Evolutionary conservation across 2,888 invertebrate genomes (phyloP).

Genomic region (Lasioglossum calceatum): DNA sequence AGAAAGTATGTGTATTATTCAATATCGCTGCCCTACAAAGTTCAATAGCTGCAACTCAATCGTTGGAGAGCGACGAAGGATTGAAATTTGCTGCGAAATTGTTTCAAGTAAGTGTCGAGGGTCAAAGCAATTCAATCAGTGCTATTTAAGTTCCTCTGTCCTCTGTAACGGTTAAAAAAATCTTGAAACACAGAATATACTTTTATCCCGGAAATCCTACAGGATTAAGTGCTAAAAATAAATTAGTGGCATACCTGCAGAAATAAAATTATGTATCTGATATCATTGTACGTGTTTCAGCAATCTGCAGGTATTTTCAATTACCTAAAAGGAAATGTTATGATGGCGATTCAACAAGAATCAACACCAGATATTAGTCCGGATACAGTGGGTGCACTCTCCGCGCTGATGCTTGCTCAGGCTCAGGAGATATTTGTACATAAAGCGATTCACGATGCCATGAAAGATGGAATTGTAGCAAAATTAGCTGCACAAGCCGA

Average conservation of each 20-base stretch:
- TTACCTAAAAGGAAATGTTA: conserved; percentile 92
- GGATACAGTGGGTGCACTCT: conserved; percentile 94
- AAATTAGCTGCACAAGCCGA: conserved; percentile 97
- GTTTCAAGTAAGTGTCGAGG: conserved; percentile 88
- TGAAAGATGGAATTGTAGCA: conserved; percentile 97
- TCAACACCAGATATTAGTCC: conserved; percentile 98
- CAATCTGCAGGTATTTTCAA: conserved; percentile 96
- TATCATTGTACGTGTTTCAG: conserved; percentile 83
- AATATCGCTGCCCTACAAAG: conserved; percentile 98
- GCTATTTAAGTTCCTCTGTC: no score
- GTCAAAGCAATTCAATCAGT: background rate
- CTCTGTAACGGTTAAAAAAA: no score
- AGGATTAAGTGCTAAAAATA: no score
- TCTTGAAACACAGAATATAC: no score
- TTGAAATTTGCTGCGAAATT: conserved; percentile 96
- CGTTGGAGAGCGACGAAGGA: conserved; percentile 95
- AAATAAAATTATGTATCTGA: background rate
- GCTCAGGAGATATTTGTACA: conserved; percentile 98
- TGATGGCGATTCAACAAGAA: conserved; percentile 95
- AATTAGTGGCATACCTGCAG: no score
- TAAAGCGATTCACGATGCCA: conserved; percentile 96
- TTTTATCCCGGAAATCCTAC: no score
- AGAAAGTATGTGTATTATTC: conserved; percentile 97
- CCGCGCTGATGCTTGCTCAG: conserved; percentile 97
- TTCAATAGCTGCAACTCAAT: conserved; percentile 93